Conservation (phyloP, 1,140 invertebrate species). For the Drosophila nebulosa region DNA sequence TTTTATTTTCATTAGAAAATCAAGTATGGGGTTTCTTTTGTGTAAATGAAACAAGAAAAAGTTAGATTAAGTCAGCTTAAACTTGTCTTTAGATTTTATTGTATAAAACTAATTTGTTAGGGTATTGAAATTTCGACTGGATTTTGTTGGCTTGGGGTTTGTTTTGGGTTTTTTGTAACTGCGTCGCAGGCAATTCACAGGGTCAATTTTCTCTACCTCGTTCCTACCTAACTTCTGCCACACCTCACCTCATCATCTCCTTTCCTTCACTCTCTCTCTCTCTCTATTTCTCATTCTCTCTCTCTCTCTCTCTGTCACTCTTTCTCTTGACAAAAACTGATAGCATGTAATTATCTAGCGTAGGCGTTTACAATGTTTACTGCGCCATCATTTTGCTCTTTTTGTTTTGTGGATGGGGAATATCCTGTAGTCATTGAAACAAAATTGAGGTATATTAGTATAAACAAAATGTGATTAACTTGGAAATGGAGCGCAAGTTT, state of each 20-base stretch:
- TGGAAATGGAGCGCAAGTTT: too few species aligned
- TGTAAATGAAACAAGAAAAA: too few species aligned
- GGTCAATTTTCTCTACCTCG: slow-evolving; percentile 18
- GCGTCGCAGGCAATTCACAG: slow-evolving; percentile 42
- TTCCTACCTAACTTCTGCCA: neutral
- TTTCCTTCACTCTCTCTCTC: neutral
- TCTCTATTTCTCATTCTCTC: neutral
- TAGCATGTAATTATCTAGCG: slow-evolving; percentile 67
- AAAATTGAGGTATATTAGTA: neutral
- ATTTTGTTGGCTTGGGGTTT: neutral
- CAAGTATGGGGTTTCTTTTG: too few species aligned
- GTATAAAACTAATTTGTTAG: too few species aligned
- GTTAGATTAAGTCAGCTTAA: too few species aligned
- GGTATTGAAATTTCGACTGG: neutral
- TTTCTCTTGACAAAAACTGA: slow-evolving; percentile 19
- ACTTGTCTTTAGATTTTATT: too few species aligned
- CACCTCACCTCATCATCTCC: neutral
- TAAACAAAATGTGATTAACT: neutral
- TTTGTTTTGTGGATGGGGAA: neutral
- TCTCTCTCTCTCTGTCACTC: neutral
- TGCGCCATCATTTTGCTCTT: slow-evolving; percentile 23
- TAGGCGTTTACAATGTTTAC: slow-evolving; percentile 58
- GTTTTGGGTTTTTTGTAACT: slow-evolving; percentile 32
- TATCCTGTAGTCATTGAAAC: neutral
- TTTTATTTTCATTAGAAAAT: too few species aligned